phyloP scores from a whole-genome alignment of 1,140 invertebrate genomes.

The Nasonia longicornis region DNA sequence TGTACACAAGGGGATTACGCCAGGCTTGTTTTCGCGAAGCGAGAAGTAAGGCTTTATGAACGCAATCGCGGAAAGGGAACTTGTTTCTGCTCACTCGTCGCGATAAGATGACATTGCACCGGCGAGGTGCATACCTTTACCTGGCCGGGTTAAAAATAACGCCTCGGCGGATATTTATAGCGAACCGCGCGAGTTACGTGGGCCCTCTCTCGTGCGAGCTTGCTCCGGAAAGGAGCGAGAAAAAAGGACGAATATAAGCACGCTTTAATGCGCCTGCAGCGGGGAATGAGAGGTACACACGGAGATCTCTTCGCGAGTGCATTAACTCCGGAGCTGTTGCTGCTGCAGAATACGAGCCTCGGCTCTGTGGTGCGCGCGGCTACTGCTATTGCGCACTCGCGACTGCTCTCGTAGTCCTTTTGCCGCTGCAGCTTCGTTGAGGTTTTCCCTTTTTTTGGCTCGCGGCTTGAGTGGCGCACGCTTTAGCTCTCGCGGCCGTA shows the following conservation, averaged over 20 bases:
- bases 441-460: not conserved
- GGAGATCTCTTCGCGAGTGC: slow-evolving; percentile 7
- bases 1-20: not conserved
- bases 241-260: slow-evolving; percentile 33
- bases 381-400: not conserved
- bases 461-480: not conserved
- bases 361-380: too few species aligned
- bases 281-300: not conserved
- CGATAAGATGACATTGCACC: slow-evolving; percentile 29
- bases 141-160: slow-evolving; percentile 65
- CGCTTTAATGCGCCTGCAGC: not conserved
- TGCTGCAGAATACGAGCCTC: not conserved
- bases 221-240: slow-evolving; percentile 24
- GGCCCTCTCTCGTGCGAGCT: slow-evolving; percentile 10
- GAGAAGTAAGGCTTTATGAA: not conserved
- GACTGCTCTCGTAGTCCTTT: not conserved
- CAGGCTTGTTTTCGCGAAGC: not conserved
- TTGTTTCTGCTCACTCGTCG: slow-evolving; percentile 16
- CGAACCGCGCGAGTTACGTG: slow-evolving; percentile 21
- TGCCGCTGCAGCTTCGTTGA: not conserved
- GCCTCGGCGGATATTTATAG: slow-evolving; percentile 64
- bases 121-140: slow-evolving; percentile 32
- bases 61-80: not conserved
- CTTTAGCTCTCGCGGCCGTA: not conserved
- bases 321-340: not conserved